A percentile compares a stretch with the other conserved stretches of the same genome.
These are phyloP conservation scores for Orthosia incerta DNA, from an alignment of 2,888 invertebrate genomes.

Conservation along the genomic window DNA sequence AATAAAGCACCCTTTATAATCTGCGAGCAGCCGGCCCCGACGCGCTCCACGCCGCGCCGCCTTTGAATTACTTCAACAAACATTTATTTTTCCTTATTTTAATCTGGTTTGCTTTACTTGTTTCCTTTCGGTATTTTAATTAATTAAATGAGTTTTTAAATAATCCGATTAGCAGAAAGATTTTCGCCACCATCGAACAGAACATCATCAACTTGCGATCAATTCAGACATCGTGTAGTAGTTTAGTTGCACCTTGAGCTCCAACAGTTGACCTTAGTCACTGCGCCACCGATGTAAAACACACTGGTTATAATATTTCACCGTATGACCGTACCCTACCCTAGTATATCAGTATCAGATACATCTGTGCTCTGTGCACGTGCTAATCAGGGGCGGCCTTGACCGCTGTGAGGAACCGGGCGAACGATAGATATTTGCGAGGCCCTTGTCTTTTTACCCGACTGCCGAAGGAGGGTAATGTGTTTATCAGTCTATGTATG, in stretches of 20 bases:
- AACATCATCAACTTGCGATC: slow-evolving; percentile 8
- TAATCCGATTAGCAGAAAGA: neutral
- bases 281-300: neutral
- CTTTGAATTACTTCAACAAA: slow-evolving; percentile 3
- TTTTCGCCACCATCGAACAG: neutral
- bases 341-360: too few relatives aligned
- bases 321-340: too few relatives aligned
- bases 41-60: neutral
- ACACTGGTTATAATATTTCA: too few relatives aligned
- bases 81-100: neutral
- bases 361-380: too few relatives aligned
- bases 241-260: neutral
- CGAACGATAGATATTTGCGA: too few relatives aligned
- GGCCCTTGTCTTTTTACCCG: too few relatives aligned
- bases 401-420: too few relatives aligned
- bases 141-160: neutral
- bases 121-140: neutral
- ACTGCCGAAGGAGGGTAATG: too few relatives aligned
- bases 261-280: neutral
- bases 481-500: too few relatives aligned
- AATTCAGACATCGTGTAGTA: neutral
- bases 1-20: neutral
- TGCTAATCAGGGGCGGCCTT: too few relatives aligned
- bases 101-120: neutral
- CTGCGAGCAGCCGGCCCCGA: neutral